Evolutionary conservation across 2,113 vertebrate species (phyloP).

Genomic region (Siniperca chuatsi): DNA sequence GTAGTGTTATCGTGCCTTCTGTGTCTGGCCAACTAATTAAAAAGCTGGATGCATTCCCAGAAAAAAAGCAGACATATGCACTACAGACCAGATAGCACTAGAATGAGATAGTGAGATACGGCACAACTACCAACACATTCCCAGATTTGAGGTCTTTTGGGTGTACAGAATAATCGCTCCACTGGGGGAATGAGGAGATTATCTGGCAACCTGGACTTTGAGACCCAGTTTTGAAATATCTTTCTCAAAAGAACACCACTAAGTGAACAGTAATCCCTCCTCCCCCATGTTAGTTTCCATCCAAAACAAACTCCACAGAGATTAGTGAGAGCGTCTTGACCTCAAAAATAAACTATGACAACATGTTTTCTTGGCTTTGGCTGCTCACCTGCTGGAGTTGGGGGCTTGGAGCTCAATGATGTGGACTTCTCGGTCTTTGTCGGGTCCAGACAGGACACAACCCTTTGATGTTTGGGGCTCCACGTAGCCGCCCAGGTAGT

Average conservation of each 20-base stretch:
- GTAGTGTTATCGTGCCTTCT: constrained; percentile 85
- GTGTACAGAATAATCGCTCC: constrained; percentile 55
- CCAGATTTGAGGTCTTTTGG: constrained; percentile 47
- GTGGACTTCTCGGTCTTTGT: constrained; percentile 89
- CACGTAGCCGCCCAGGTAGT: constrained; percentile 94
- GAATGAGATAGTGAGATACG: constrained; percentile 80
- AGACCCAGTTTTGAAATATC: constrained; percentile 57
- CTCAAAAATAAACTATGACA: constrained; percentile 55
- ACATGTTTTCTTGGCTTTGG: constrained; percentile 33
- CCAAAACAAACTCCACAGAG: constrained; percentile 64
- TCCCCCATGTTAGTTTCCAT: constrained; percentile 39
- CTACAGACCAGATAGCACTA: constrained; percentile 83
- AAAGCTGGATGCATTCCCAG: constrained; percentile 88
- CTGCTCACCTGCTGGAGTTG: constrained; percentile 93
- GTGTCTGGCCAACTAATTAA: constrained; percentile 96
- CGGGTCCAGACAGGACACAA: constrained; percentile 86
- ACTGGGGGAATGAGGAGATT: constrained; percentile 55
- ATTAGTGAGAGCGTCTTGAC: constrained; percentile 53
- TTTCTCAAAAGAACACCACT: constrained; percentile 49
- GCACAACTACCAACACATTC: constrained; percentile 67
- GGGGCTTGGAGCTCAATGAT: constrained; percentile 95
- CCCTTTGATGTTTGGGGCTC: constrained; percentile 91
- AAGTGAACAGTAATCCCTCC: constrained; percentile 34
- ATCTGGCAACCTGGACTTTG: constrained; percentile 47
- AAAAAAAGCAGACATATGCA: constrained; percentile 86